Evolutionary conservation across 2,113 vertebrate species (phyloP), one percentile per base, ranked within the genome.

Genomic region (Seriola aureovittata): DNA sequence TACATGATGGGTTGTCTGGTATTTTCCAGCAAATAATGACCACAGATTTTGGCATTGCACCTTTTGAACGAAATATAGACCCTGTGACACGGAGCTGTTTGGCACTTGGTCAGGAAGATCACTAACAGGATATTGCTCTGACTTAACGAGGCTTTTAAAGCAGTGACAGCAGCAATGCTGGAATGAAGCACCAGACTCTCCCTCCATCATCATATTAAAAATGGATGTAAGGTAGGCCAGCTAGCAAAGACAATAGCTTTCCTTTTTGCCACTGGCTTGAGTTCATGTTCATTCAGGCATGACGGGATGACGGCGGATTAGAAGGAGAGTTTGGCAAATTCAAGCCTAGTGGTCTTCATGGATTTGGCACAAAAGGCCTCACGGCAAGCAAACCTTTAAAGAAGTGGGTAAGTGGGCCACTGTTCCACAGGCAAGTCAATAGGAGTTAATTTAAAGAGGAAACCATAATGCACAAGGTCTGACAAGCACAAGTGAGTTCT

Each of bases 381-480:
- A 64, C 68, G 38, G 85, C 82, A 1, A 84, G 66, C 14, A 78
- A 79, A 85, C 59, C 44, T 73, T 59, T 52, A 14, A 63, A 68
- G 32, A 87, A 82, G 50, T 88, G 75, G 88, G 92, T 85, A 92
- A 91, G 80, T 93, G 83, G 90, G 90, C 25, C 92, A 85, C 21
- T 1, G 21, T 44, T 77, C 46, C 71, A 84, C 40, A 68, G 74
- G 29, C 77, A 58, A 73, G 88, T 90, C 73, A 54, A 25, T 23
- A 5, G 1, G 76, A 71, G 63, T 86, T 74, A 25, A 76, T 68
- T 72, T 25, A 72, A 69, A 60, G 0, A 4, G 60, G 16, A 4
- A 63, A 14, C 4, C 44, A 38, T n/a, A 34, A 71, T 1, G 6
- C 11, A 73, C 12, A 4, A 32, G 25, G 34, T 57, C 69, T 60